These are phyloP conservation scores for Xenops minutus DNA, from an alignment of 2,797 vertebrate genomes.

Conservation along the genomic window DNA sequence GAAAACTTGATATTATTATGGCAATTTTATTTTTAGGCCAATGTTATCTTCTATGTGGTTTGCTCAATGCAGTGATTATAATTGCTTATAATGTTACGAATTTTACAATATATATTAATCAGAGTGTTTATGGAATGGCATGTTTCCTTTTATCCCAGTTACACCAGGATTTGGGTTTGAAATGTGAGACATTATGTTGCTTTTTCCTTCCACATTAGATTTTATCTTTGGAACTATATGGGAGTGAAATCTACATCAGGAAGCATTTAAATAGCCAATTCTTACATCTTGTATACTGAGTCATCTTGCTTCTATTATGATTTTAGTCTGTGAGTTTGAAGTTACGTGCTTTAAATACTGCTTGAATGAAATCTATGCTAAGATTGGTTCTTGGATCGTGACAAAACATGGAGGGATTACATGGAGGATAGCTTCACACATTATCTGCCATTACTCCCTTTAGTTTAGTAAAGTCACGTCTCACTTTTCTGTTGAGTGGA, in stretches of 20 bases:
- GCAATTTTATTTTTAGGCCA: neutral
- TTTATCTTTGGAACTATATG: constrained; percentile 37
- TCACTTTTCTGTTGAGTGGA: neutral
- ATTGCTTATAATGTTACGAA: neutral
- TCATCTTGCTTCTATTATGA: constrained; percentile 40
- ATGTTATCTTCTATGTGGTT: neutral
- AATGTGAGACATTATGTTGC: neutral
- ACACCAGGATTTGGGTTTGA: neutral
- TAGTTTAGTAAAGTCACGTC: neutral
- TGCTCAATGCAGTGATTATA: constrained; percentile 2
- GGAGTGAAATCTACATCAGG: constrained; percentile 10
- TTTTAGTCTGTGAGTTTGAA: constrained; percentile 22
- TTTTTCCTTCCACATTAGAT: constrained; percentile 14
- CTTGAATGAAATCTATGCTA: neutral
- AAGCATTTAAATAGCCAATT: constrained; percentile 20
- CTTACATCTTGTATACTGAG: neutral
- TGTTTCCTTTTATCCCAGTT: constrained; percentile 4
- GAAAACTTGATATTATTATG: neutral
- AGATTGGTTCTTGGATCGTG: neutral
- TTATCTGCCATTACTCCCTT: neutral
- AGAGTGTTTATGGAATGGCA: neutral
- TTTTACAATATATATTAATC: constrained; percentile 11
- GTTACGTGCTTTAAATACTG: constrained; percentile 25
- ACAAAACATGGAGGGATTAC: neutral
- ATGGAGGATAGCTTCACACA: neutral